phyloP scores from a whole-genome alignment of 2,888 invertebrate genomes.

The Troglohyphantes excavatus region DNA sequence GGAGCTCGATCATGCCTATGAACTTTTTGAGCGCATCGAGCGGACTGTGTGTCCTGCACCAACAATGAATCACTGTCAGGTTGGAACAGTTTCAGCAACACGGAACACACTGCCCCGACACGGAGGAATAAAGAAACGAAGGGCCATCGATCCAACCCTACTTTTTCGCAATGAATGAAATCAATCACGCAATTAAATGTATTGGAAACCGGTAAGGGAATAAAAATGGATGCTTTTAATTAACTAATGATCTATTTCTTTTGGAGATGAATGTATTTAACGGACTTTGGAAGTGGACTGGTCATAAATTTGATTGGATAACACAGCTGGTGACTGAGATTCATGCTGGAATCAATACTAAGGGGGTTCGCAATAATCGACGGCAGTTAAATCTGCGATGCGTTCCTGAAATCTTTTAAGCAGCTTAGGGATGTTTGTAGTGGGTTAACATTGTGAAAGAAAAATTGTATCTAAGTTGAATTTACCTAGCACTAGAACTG shows the following conservation, averaged over 20 bases:
- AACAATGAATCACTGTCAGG: conserved; percentile 47
- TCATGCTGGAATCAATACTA: not conserved
- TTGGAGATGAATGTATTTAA: conserved; percentile 45
- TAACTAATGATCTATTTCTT: conserved; percentile 70
- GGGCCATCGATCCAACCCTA: conserved; percentile 22
- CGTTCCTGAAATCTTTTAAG: too few relatives aligned
- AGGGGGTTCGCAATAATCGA: too few relatives aligned
- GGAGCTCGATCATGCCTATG: conserved; percentile 26
- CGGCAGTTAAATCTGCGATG: too few relatives aligned
- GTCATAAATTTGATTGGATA: conserved; percentile 54
- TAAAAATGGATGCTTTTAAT: conserved; percentile 67
- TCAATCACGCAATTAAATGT: conserved; percentile 68
- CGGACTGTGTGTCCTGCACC: not conserved
- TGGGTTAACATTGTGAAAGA: too few relatives aligned
- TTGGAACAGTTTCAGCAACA: conserved; percentile 40
- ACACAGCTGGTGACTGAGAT: conserved; percentile 40
- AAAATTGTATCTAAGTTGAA: too few relatives aligned
- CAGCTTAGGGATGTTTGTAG: too few relatives aligned
- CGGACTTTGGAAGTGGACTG: conserved; percentile 22
- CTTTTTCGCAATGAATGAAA: conserved; percentile 56
- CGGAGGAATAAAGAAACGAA: conserved; percentile 12
- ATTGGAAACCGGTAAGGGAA: conserved; percentile 64
- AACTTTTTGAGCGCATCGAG: conserved; percentile 25
- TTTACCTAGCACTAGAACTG: too few relatives aligned
- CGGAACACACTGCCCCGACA: conserved; percentile 43